Percentiles rank a stretch among this genome's conserved stretches.
phyloP scores from a whole-genome alignment of 35 echinoderm and acorn worm species.

The Amphiura filiformis region DNA sequence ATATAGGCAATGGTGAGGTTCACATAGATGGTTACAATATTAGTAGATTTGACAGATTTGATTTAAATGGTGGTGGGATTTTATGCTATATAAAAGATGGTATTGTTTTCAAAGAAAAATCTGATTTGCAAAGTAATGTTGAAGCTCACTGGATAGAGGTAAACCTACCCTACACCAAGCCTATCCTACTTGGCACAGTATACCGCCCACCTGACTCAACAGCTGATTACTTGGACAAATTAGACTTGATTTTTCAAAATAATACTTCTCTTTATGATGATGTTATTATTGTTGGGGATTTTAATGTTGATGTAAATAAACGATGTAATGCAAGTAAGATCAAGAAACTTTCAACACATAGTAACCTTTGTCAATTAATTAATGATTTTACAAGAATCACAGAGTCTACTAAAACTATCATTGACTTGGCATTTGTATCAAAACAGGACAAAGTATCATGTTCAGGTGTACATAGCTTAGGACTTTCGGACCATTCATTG shows the following conservation, averaged over 20 bases:
- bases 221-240: neutral
- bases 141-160: constrained; percentile 11
- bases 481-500: no score
- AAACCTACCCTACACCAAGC: constrained; percentile 13
- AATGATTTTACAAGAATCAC: no score
- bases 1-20: constrained; percentile 5
- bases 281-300: neutral
- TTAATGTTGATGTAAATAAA: no score
- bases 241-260: constrained; percentile 22
- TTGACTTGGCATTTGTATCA: no score
- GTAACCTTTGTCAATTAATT: no score
- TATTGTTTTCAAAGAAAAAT: constrained; percentile 18
- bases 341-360: no score
- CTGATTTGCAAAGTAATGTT: constrained; percentile 18
- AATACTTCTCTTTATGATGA: constrained; percentile 15
- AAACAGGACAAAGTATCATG: no score
- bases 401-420: no score
- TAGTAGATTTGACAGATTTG: constrained; percentile 8
- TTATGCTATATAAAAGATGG: constrained; percentile 20
- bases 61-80: neutral
- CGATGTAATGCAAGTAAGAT: no score
- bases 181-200: constrained; percentile 20
- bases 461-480: no score
- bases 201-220: constrained; percentile 12
- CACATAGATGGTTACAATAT: constrained; percentile 13